These are phyloP conservation scores for Phenganax marumi DNA, from an alignment of 92 coral and sea anemone species.

Conservation along the genomic window DNA sequence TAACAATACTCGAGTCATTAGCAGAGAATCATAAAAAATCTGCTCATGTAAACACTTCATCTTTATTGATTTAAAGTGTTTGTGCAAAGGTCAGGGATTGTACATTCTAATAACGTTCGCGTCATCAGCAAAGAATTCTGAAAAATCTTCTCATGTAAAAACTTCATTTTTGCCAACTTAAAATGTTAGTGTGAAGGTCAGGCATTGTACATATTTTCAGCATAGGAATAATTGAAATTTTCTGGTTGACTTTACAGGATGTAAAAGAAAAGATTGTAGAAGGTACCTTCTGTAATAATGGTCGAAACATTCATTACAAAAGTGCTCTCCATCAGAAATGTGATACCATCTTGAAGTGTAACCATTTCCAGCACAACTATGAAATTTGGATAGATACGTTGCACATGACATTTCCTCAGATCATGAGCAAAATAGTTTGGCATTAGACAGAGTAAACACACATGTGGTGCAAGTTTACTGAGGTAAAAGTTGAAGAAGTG, in stretches of 20 bases:
- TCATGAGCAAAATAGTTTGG: too few species aligned
- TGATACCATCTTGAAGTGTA: slow-evolving; percentile 99
- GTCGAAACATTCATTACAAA: slow-evolving; percentile 97
- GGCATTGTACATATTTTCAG: too few species aligned
- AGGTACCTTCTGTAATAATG: slow-evolving; percentile 87
- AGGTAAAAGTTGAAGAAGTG: too few species aligned
- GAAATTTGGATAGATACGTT: neutral
- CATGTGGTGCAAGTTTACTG: too few species aligned
- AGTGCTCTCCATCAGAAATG: slow-evolving; percentile 92
- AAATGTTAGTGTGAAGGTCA: neutral
- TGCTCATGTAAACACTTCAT: neutral
- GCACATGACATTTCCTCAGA: too few species aligned
- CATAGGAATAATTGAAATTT: too few species aligned
- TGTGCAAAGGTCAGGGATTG: neutral
- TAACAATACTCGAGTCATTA: neutral
- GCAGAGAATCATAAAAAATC: neutral
- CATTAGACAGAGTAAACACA: too few species aligned
- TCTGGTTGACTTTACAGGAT: too few species aligned
- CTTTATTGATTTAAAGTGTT: neutral
- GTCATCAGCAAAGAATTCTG: neutral
- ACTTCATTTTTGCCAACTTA: neutral
- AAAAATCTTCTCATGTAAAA: neutral
- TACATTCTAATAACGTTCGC: slow-evolving; percentile 1
- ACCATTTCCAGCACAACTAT: slow-evolving; percentile 84
- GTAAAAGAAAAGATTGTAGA: too few species aligned